Evolutionary conservation across 2,797 vertebrate species (phyloP).

Genomic region (Erethizon dorsatum): DNA sequence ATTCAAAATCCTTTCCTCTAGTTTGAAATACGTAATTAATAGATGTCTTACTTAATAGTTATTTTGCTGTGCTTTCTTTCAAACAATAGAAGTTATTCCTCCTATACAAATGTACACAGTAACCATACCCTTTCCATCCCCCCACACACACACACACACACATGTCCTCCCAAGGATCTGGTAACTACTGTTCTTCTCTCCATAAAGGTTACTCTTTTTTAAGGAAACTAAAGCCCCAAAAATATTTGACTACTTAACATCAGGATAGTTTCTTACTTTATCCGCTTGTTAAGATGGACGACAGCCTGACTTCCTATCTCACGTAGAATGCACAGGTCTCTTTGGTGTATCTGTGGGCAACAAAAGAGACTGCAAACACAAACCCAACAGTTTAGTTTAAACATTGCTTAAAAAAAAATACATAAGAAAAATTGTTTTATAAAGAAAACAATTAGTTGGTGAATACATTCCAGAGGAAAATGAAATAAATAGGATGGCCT

Average conservation of each 20-base stretch:
- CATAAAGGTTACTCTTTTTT: background rate
- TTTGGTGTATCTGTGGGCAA: background rate
- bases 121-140: background rate
- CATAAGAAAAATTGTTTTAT: constrained; percentile 3
- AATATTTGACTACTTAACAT: background rate
- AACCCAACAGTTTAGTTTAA: background rate
- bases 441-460: background rate
- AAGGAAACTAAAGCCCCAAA: background rate
- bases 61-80: background rate
- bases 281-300: background rate
- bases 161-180: background rate
- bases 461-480: constrained; percentile 1
- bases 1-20: background rate
- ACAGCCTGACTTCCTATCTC: background rate
- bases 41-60: background rate
- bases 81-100: background rate
- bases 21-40: background rate
- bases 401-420: background rate
- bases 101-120: background rate
- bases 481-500: background rate
- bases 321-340: background rate
- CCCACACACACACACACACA: no score
- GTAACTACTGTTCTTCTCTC: background rate
- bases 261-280: background rate
- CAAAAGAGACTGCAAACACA: background rate